Evolutionary conservation across 2,797 vertebrate species (phyloP).

Genomic region (Clarias laeviceps): DNA sequence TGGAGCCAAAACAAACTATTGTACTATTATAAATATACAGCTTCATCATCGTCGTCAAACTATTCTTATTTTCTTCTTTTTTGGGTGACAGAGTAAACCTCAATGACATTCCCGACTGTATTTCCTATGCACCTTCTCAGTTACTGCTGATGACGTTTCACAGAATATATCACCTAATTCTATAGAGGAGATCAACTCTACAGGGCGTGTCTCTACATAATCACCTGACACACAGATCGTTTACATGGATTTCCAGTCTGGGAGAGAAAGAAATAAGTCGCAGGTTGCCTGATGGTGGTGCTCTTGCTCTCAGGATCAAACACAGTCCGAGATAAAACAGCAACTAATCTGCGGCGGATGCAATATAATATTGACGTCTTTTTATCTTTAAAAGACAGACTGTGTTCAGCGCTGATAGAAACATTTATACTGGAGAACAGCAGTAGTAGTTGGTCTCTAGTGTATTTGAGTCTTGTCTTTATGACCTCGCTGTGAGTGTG

Average conservation of each 20-base stretch:
- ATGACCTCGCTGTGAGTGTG: conserved; percentile 49
- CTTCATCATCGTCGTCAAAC: background rate
- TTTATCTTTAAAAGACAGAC: conserved; percentile 3
- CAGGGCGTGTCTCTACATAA: background rate
- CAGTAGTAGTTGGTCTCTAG: background rate
- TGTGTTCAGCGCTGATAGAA: conserved; percentile 1
- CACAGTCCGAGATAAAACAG: background rate
- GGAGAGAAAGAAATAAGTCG: background rate
- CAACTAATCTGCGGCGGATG: background rate
- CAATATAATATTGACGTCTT: background rate
- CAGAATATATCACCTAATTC: background rate
- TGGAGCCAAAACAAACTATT: background rate
- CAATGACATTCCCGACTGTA: background rate
- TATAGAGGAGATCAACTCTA: background rate
- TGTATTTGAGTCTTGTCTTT: conserved; percentile 52
- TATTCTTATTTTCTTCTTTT: background rate
- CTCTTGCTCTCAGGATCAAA: background rate
- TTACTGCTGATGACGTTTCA: background rate
- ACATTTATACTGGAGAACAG: background rate
- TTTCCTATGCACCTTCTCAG: background rate
- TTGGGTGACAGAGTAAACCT: background rate
- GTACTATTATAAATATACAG: background rate
- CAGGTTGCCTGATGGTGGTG: background rate
- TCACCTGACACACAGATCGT: background rate
- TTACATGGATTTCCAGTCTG: background rate